These are phyloP conservation scores for Rhingia campestris DNA, from an alignment of 2,888 invertebrate genomes.

Conservation along the genomic window DNA sequence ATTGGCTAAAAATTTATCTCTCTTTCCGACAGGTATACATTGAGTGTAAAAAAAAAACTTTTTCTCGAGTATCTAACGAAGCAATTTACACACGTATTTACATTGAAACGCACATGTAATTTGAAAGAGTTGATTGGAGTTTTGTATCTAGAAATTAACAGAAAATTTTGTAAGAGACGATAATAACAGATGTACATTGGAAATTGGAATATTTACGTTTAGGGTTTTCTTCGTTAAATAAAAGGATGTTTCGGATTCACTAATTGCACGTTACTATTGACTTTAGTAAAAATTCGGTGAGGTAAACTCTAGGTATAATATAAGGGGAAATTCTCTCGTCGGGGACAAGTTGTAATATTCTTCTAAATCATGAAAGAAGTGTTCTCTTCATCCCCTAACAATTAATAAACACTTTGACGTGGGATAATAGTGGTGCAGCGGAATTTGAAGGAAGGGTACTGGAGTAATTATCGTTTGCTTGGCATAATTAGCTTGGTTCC, in stretches of 20 bases:
- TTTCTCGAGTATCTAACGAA: constrained; percentile 18
- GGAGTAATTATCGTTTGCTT: too few species aligned
- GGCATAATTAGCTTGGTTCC: too few species aligned
- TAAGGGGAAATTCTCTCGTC: too few species aligned
- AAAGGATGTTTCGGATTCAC: background rate
- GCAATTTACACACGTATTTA: constrained; percentile 12
- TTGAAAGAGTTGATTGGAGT: constrained; percentile 36
- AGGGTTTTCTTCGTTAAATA: background rate
- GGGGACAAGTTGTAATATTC: too few species aligned
- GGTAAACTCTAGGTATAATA: too few species aligned
- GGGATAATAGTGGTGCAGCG: too few species aligned
- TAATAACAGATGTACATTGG: background rate
- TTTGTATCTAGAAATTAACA: constrained; percentile 28
- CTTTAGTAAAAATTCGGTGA: too few species aligned
- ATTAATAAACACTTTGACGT: too few species aligned
- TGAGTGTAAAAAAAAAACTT: constrained; percentile 19
- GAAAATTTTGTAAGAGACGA: constrained; percentile 9
- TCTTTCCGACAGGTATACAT: constrained; percentile 43
- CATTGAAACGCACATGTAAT: constrained; percentile 36
- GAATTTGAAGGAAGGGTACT: too few species aligned
- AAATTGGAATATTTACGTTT: constrained; percentile 51
- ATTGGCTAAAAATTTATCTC: constrained; percentile 19
- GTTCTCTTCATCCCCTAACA: too few species aligned
- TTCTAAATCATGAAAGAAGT: too few species aligned
- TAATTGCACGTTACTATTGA: background rate